These are phyloP conservation scores for Lycocerus yunnanus DNA, from an alignment of 2,888 invertebrate genomes.

Conservation along the genomic window DNA sequence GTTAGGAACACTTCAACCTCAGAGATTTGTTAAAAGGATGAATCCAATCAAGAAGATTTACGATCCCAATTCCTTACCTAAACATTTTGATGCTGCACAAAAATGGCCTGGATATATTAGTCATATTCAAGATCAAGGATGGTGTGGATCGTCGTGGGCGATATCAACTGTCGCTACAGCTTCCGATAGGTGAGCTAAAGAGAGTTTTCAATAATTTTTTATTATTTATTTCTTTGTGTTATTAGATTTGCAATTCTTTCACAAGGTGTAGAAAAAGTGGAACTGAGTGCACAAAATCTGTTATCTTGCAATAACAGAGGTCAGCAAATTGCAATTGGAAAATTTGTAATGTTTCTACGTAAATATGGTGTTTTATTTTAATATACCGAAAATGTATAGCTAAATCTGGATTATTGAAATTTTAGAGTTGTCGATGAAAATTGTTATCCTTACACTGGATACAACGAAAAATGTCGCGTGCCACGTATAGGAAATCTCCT, in stretches of 20 bases:
- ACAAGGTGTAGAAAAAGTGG: constrained; percentile 72
- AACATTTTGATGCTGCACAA: constrained; percentile 74
- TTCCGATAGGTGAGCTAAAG: constrained; percentile 66
- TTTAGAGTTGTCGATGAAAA: constrained; percentile 79
- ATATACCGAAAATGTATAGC: too few relatives aligned
- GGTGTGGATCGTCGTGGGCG: constrained; percentile 93
- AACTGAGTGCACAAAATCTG: constrained; percentile 83
- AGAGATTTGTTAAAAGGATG: constrained; percentile 61
- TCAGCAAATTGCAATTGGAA: constrained; percentile 85
- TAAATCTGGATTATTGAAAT: too few relatives aligned
- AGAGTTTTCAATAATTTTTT: background rate
- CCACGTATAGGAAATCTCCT: constrained; percentile 54
- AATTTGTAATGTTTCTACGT: constrained; percentile 85
- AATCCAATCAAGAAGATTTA: constrained; percentile 63
- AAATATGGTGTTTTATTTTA: too few relatives aligned
- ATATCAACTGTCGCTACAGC: constrained; percentile 82
- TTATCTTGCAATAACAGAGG: constrained; percentile 81
- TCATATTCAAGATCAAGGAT: constrained; percentile 72
- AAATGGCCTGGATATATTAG: constrained; percentile 78
- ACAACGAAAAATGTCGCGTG: constrained; percentile 67
- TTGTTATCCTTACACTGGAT: constrained; percentile 82
- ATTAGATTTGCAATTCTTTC: constrained; percentile 81
- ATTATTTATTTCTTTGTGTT: background rate
- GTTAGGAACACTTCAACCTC: constrained; percentile 61
- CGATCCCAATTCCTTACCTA: constrained; percentile 66